Evolutionary conservation across 2,113 vertebrate genomes (phyloP), one percentile per base, ranked within the genome.

Genomic region (Python bivittatus): DNA sequence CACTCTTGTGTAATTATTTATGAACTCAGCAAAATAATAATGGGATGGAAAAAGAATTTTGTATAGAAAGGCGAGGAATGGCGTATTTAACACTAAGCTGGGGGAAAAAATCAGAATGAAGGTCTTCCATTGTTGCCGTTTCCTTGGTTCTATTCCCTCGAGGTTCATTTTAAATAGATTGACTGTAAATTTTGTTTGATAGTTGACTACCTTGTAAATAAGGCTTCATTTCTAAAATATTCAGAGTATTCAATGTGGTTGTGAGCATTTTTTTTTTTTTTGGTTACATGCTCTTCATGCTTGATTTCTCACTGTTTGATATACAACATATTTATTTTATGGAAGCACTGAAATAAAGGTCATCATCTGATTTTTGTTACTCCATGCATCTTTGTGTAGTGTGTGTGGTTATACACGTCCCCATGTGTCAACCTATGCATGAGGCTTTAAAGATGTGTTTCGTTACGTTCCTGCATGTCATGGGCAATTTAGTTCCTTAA

Each of bases 301-400:
- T 97, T 98, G 95, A 94, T 96, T 98, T 98, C 97, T 97, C 97
- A 96, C 97, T 95, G 94, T 98, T 96, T 96, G 97, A 98, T 98
- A 97, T 97, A 96, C 95, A 97, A 96, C 97, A 96, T 98, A 98
- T 98, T 98, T 99, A 98, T 98, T 98, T 99, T 99, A 97, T 98
- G 97, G 96, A 98, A 97, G 96, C 98, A 98, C 98, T 98, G 97
- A 98, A 97, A 97, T 98, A 99, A 98, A 98, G 98, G 97, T 95
- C 92, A 97, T 95, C 92, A 96, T 95, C 96, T 93, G 93, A 95
- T 95, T 97, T 96, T 96, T 94, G 56, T 92, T 92, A 54, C 52
- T 61, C 88, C 87, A 92, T 64, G 72, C 91, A 85, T 92, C 58
- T 56, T 91, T 64, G 10, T 52, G 96, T 96, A 96, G 22, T 6